Evolutionary conservation across 2,888 invertebrate species (phyloP), one percentile per base, ranked within the genome.

Genomic region (Caenorhabditis plicata): DNA sequence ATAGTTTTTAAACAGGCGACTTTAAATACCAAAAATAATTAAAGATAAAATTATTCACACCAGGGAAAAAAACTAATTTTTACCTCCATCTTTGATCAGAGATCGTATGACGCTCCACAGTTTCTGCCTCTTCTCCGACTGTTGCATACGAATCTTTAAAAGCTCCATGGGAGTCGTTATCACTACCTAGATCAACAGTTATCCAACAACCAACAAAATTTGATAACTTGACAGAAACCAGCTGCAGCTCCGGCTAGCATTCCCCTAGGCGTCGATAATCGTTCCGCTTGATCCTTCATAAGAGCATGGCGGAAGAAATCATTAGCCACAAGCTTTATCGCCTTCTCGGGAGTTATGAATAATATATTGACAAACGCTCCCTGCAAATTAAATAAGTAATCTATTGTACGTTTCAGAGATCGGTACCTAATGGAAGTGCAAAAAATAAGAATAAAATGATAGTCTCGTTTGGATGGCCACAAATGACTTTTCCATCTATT

Each of bases 131-230:
- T 44, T 40, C 1, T 35, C n/a, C 20, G 66, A 60, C 17, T 64
- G 64, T 84, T 98, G 98, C 87, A 95, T 88, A 84, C 95, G 95
- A 79, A 98, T 98, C 85, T 98, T 98, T 7, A 98, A 85, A 64
- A 98, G 86, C 83, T 98, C 96, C 98, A 98, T 98, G 3, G 98
- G 96, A 2, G 96, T 98, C 15, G 96, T 98, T 64, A 98, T 87
- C 38, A 94, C 85, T n/a, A n/a, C n/a, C n/a, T n/a, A n/a, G n/a
- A n/a, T n/a, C n/a, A n/a, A n/a, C n/a, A n/a, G n/a, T n/a, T n/a
- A n/a, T n/a, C n/a, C n/a, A n/a, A n/a, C n/a, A n/a, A n/a, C n/a
- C n/a, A n/a, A n/a, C n/a, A n/a, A n/a, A n/a, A n/a, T n/a, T n/a
- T n/a, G n/a, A n/a, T n/a, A 74, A 96, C 93, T 85, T 96, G 96